phyloP scores from a whole-genome alignment of 2,888 invertebrate species.

The Ormyrus thymus region DNA sequence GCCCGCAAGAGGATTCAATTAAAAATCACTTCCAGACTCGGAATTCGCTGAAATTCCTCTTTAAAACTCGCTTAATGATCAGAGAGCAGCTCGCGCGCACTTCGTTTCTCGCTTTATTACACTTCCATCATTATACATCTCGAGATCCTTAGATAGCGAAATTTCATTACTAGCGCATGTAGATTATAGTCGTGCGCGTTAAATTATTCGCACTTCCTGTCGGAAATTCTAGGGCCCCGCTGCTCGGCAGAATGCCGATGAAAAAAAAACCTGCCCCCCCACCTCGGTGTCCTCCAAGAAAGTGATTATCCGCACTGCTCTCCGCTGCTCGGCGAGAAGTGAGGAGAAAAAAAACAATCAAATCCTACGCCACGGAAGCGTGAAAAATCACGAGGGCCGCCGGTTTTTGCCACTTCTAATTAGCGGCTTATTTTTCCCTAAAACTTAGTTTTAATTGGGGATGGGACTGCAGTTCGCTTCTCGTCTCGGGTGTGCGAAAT shows the following conservation, averaged over 20 bases:
- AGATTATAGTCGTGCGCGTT: constrained; percentile 50
- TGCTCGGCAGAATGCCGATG: constrained; percentile 27
- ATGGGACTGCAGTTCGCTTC: too few relatives aligned
- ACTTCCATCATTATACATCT: constrained; percentile 41
- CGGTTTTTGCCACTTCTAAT: too few relatives aligned
- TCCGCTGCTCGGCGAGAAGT: not conserved
- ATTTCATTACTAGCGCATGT: constrained; percentile 51
- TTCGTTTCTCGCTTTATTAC: constrained; percentile 49
- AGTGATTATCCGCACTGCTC: constrained; percentile 41
- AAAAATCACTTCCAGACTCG: too few relatives aligned
- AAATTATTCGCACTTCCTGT: constrained; percentile 55
- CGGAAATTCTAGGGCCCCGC: constrained; percentile 46
- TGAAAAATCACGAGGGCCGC: not conserved
- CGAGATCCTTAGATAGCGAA: constrained; percentile 46
- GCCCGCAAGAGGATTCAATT: too few relatives aligned
- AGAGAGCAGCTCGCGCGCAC: not conserved
- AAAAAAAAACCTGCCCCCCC: constrained; percentile 23
- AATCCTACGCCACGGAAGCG: constrained; percentile 1
- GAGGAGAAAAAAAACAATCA: constrained; percentile 13
- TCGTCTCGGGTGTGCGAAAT: too few relatives aligned
- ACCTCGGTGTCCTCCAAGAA: constrained; percentile 36
- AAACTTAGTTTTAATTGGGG: too few relatives aligned
- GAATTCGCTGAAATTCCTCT: too few relatives aligned
- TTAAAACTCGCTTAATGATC: constrained; percentile 7
- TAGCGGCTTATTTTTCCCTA: too few relatives aligned